Percentiles rank a stretch among this genome's conserved stretches.
phyloP scores from a whole-genome alignment of 2,888 invertebrate species.

The Rhagophthalmus giganteus region DNA sequence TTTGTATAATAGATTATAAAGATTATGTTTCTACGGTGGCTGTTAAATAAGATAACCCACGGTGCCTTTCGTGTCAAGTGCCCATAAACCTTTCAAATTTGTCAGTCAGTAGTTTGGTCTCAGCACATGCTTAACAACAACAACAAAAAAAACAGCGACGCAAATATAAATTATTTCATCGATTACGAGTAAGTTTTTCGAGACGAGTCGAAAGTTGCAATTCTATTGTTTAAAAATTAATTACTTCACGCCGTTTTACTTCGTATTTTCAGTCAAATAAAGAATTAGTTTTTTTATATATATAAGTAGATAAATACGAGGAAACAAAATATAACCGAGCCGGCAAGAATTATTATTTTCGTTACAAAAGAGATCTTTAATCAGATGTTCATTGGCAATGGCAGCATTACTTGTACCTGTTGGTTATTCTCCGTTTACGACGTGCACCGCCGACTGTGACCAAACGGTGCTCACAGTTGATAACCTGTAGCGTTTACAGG shows the following conservation, averaged over 20 bases:
- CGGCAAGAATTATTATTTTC: background rate
- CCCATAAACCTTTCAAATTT: slow-evolving; percentile 34
- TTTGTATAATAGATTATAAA: too few relatives aligned
- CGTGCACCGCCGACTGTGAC: slow-evolving; percentile 46
- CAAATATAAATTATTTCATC: too few relatives aligned
- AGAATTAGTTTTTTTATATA: too few relatives aligned
- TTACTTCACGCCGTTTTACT: too few relatives aligned
- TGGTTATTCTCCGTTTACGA: slow-evolving; percentile 48
- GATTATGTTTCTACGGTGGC: slow-evolving; percentile 23
- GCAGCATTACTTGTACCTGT: slow-evolving; percentile 43
- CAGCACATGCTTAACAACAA: slow-evolving; percentile 15
- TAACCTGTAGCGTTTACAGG: slow-evolving; percentile 52
- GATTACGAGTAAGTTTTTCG: background rate
- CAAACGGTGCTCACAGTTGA: slow-evolving; percentile 49
- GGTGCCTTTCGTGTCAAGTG: slow-evolving; percentile 32
- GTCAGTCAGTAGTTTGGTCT: slow-evolving; percentile 35
- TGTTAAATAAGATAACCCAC: slow-evolving; percentile 25
- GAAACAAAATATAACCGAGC: too few relatives aligned
- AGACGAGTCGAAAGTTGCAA: too few relatives aligned
- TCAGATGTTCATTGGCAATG: slow-evolving; percentile 49
- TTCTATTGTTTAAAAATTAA: too few relatives aligned
- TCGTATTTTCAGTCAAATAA: too few relatives aligned
- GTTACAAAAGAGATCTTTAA: slow-evolving; percentile 1
- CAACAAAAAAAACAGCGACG: background rate
- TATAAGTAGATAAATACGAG: too few relatives aligned